Evolutionary conservation across 2,888 invertebrate genomes (phyloP), one percentile per base, ranked within the genome.

Genomic region (Hirtodrosophila trivittata): DNA sequence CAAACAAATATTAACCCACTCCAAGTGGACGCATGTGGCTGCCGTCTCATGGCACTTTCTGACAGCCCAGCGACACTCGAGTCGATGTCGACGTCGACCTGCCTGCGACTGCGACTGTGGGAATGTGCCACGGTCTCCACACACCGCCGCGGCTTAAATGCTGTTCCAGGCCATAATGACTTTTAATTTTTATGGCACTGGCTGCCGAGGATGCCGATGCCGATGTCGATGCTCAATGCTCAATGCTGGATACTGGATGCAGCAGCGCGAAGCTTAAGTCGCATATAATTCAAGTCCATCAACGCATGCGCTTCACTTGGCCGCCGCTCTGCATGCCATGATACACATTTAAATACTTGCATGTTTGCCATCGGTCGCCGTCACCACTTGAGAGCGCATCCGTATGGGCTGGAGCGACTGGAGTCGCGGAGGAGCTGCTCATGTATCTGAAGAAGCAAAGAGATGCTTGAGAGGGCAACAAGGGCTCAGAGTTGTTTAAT

Each of bases 1-100:
- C 88, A 89, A 89, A 87, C 87, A 89, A 89, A 89, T 89, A 89
- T 90, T 89, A 89, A 89, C 89, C 88, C 89, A 87, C 89, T 89
- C 87, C 72, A 86, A 84, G 86, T 75, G 75, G 69, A 85, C 81
- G 80, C 82, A 77, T 77, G 81, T 78, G 77, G 77, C 81, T 76
- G 84, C 77, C 84, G 81, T 80, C 77, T 77, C 77, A 78, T 83
- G 84, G 83, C 77, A 80, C 80, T 80, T 80, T 80, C 85, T 80
- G 80, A 80, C 80, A 81, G 86, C 70, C 63, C 80, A 82, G 76
- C 83, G 83, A 80, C 78, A 80, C 80, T 80, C 85, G 77, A 80
- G 56, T 59, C 66, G 52, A 68, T 33, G 32, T 62, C 71, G 75
- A 39, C 47, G 8, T 50, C 37, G 41, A 55, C 28, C 18, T 38